A percentile compares a stretch with the other conserved stretches of the same genome.
Conservation (phyloP, 2,888 invertebrate species). For the Lumbricus terrestris region DNA sequence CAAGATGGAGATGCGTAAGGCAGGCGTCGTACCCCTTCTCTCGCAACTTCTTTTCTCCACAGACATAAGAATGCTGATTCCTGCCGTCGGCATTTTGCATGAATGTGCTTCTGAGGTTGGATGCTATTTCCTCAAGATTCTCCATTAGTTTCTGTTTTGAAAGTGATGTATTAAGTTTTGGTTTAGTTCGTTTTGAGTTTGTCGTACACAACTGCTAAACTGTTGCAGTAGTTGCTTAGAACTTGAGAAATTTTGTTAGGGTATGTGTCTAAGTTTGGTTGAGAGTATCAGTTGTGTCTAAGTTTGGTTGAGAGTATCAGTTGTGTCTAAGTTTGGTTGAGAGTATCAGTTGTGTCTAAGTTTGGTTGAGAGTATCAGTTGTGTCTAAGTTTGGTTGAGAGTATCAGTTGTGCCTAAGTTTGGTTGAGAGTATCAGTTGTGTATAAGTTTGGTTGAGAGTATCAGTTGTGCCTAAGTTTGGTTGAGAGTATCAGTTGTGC, state of each 20-base stretch:
- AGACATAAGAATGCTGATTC: constrained; percentile 81
- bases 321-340: too few species aligned
- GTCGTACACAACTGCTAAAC: background rate
- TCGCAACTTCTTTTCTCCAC: constrained; percentile 76
- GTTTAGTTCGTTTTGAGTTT: background rate
- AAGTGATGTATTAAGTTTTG: background rate
- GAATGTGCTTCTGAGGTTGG: constrained; percentile 66
- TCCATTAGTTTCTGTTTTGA: background rate
- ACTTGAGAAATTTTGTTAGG: background rate
- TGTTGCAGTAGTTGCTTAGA: background rate
- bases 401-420: too few species aligned
- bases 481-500: too few species aligned
- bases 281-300: too few species aligned
- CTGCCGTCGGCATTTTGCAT: constrained; percentile 81
- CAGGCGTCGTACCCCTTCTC: constrained; percentile 68
- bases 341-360: too few species aligned
- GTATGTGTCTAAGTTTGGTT: too few species aligned
- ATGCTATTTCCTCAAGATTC: background rate
- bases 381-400: too few species aligned
- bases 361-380: too few species aligned
- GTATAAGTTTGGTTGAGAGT: too few species aligned
- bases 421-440: too few species aligned
- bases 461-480: too few species aligned
- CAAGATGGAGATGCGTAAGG: constrained; percentile 74
- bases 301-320: too few species aligned